Base-by-base conservation (phyloP, 2,888 invertebrate genomes). In the Pyrocoelia pectoralis region DNA sequence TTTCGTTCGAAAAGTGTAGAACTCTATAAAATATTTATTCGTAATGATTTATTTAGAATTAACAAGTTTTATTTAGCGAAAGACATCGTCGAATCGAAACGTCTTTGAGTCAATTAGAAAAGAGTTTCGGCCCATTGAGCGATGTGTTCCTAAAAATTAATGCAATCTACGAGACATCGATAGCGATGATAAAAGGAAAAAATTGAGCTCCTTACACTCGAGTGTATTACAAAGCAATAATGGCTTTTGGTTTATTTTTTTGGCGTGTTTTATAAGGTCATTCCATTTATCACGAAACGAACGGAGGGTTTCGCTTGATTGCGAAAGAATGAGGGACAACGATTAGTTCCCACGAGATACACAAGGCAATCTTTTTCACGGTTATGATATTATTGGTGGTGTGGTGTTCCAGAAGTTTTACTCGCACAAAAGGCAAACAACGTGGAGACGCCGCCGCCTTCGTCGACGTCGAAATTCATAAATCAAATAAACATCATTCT, bases 341-440 rank as follows among this genome's bases (percentile, higher is more conserved):
- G 33, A 33, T 33, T 33, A 33, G 33, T 33, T 33, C 33, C 33
- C 33, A 33, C 33, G 33, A 33, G 33, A 33, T 33, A 33, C 33
- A 33, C 24, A 24, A 24, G n/a, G 33, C 33, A 33, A 33, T 33
- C 33, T 33, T 33, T 33, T 33, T n/a, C n/a, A n/a, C 33, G 33
- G 33, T 33, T 33, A n/a, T 33, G 33, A 33, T 33, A 33, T 33
- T 33, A 33, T 33, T 33, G 33, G 33, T 33, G n/a, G 33, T 33
- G 33, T 33, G n/a, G 33, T 33, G 9, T n/a, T 33, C n/a, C 33
- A n/a, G n/a, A 33, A n/a, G 33, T 33, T 33, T 33, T n/a, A 2
- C 24, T 24, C 24, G 24, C 24, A 24, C 24, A 24, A 24, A 24
- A 6, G 24, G 24, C 6, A 6, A 24, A 24, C 24, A 6, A 6